Percentiles rank a stretch among this genome's conserved stretches.
phyloP scores from a whole-genome alignment of 2,113 vertebrate genomes.

The Leuciscus idus region DNA sequence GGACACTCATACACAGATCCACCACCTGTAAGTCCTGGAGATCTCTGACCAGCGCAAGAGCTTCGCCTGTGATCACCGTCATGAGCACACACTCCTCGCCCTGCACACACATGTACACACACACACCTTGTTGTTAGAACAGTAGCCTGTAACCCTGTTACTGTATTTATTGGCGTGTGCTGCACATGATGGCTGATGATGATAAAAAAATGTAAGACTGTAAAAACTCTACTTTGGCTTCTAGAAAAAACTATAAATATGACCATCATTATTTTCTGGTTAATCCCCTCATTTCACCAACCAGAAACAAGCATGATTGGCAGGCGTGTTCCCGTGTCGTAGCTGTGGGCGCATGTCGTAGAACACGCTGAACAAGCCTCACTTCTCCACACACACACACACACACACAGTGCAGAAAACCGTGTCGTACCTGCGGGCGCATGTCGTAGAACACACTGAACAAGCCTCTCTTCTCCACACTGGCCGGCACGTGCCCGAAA shows the following conservation, averaged over 20 bases:
- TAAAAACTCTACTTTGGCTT: no score
- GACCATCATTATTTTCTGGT: not conserved
- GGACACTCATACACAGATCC: slow-evolving; percentile 85
- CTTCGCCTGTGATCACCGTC: slow-evolving; percentile 92
- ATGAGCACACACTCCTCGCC: slow-evolving; percentile 91
- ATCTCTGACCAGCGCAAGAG: slow-evolving; percentile 78
- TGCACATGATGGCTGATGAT: no score
- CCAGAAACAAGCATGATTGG: no score
- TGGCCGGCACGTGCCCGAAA: slow-evolving; percentile 91
- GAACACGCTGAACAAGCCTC: no score
- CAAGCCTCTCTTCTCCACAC: slow-evolving; percentile 86
- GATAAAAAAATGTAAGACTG: no score
- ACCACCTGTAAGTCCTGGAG: slow-evolving; percentile 89
- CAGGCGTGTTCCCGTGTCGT: no score
- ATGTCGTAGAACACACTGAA: slow-evolving; percentile 97
- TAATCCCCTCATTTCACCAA: not conserved
- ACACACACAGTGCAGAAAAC: not conserved
- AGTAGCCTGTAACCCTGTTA: no score
- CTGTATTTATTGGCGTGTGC: no score
- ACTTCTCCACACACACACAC: no score
- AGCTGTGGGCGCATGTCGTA: no score
- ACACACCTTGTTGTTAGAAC: no score
- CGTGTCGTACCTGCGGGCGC: slow-evolving; percentile 85
- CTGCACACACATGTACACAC: slow-evolving; percentile 64
- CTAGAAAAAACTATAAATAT: not conserved